Conservation (phyloP, 2,113 vertebrate genomes). For the Chamaetylas fuelleborni region DNA sequence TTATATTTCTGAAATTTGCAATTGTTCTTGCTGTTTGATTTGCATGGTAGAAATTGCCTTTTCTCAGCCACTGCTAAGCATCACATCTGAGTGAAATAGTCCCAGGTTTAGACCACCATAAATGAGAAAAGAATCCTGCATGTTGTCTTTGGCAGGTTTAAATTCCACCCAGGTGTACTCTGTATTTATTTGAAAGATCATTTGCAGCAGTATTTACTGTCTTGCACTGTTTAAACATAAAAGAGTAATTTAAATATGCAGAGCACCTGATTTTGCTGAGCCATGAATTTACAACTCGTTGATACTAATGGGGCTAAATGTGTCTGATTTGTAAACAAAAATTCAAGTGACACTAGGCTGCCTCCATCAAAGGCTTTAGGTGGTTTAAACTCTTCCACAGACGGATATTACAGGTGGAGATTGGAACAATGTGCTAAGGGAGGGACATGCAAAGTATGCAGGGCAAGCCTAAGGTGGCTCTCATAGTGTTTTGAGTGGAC, state of each 20-base stretch:
- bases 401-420: neutral
- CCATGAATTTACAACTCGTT: neutral
- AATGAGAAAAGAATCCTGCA: neutral
- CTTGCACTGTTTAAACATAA: neutral
- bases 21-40: neutral
- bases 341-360: neutral
- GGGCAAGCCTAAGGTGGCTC: neutral
- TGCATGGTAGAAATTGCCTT: neutral
- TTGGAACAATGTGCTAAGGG: neutral
- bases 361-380: neutral
- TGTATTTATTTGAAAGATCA: neutral
- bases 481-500: neutral
- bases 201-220: neutral
- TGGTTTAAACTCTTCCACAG: neutral
- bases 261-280: neutral
- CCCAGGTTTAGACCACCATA: neutral
- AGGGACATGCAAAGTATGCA: neutral
- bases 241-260: neutral
- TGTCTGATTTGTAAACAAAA: neutral
- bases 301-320: neutral
- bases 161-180: neutral
- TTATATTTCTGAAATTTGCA: neutral
- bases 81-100: neutral
- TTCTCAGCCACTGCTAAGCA: neutral
- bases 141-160: neutral